phyloP scores from a whole-genome alignment of 2,797 vertebrate genomes.

The Pantherophis vulpinus region DNA sequence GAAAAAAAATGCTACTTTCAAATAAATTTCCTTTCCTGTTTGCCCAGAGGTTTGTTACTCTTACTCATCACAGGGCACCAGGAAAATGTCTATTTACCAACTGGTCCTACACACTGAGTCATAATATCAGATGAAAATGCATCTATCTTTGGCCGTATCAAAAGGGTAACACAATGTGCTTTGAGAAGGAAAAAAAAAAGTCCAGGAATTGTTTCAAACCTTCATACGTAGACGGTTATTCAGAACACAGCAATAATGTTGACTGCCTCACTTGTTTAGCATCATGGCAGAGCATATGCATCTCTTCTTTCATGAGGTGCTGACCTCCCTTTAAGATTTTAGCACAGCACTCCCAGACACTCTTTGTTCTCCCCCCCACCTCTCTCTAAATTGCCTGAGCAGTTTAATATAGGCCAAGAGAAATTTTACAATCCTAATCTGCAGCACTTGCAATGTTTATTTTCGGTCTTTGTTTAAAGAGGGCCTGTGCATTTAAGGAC shows the following conservation, averaged over 20 bases:
- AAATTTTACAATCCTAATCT: fast-evolving
- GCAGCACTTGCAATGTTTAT: neutral
- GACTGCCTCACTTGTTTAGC: neutral
- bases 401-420: neutral
- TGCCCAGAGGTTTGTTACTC: neutral
- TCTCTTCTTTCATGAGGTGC: neutral
- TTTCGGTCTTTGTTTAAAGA: neutral
- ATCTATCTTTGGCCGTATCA: neutral
- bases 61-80: neutral
- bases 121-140: neutral
- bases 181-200: neutral
- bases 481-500: neutral
- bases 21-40: neutral
- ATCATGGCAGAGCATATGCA: neutral
- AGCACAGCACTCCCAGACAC: neutral
- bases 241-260: neutral
- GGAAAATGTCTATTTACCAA: neutral
- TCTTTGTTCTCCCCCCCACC: neutral
- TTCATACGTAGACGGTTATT: neutral
- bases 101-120: neutral
- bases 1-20: neutral
- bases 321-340: neutral
- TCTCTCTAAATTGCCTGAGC: neutral
- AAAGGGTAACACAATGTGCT: neutral
- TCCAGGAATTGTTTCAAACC: neutral